Percentiles rank a stretch among this genome's conserved stretches.
phyloP scores from a whole-genome alignment of 2,888 invertebrate genomes.

The Parnassius apollo region DNA sequence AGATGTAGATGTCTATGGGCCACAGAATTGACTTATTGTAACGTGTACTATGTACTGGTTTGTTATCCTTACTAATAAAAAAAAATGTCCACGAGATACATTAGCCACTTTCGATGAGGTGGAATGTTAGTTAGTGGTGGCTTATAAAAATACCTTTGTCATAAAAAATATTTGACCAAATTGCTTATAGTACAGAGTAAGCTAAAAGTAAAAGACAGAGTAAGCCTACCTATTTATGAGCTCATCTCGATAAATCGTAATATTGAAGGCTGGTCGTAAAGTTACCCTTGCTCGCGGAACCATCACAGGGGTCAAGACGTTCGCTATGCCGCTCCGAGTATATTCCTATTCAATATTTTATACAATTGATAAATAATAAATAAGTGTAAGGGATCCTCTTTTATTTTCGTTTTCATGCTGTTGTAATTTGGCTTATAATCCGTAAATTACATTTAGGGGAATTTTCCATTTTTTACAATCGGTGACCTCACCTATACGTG shows the following conservation, averaged over 20 bases:
- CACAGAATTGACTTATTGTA: too few species aligned
- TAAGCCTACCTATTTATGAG: conserved; percentile 16
- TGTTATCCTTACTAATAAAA: too few species aligned
- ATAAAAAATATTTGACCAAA: conserved; percentile 1
- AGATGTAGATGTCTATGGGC: too few species aligned
- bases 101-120: too few species aligned
- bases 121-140: too few species aligned
- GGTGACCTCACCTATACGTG: too few species aligned
- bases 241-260: conserved; percentile 38
- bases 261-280: conserved; percentile 55
- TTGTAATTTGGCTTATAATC: background rate
- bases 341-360: conserved; percentile 73
- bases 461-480: background rate
- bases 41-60: too few species aligned
- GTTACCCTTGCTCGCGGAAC: conserved; percentile 48
- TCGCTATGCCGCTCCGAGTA: conserved; percentile 38
- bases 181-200: background rate
- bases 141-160: background rate
- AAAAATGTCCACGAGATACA: too few species aligned
- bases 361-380: conserved; percentile 80
- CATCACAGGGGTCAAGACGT: conserved; percentile 47
- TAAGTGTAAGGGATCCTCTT: conserved; percentile 44
- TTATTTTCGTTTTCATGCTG: conserved; percentile 47
- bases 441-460: conserved; percentile 7
- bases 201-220: conserved; percentile 9